Conservation (phyloP, 2,797 vertebrate genomes). For the Sciurus carolinensis region DNA sequence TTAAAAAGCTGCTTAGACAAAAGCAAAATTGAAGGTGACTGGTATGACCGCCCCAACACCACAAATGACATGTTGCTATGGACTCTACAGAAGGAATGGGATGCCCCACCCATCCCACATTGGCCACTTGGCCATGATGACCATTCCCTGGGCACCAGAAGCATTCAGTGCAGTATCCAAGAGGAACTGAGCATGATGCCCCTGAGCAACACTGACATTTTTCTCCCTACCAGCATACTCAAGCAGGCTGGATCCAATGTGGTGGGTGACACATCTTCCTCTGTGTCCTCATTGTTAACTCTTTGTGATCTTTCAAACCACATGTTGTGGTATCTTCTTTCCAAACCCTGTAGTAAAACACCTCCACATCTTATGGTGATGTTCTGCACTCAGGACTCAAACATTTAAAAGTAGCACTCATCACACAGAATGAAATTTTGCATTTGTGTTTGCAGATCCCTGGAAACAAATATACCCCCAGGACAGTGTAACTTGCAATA, state of each 20-base stretch:
- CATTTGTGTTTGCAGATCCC: slow-evolving; percentile 89
- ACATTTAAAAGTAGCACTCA: slow-evolving; percentile 86
- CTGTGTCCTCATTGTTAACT: background rate
- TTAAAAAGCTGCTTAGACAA: background rate
- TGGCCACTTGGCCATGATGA: too few species aligned
- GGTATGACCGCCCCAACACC: too few species aligned
- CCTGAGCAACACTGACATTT: background rate
- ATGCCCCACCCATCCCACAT: too few species aligned
- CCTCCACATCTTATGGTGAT: slow-evolving; percentile 87
- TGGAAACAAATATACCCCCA: background rate
- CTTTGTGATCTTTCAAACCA: background rate
- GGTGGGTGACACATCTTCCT: background rate
- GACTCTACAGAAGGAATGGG: too few species aligned
- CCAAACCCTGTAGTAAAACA: background rate
- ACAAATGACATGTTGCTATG: too few species aligned
- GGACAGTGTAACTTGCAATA: background rate
- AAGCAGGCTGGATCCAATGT: background rate
- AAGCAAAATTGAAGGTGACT: background rate
- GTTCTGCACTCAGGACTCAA: slow-evolving; percentile 88
- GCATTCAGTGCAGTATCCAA: too few species aligned
- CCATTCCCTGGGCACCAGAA: too few species aligned
- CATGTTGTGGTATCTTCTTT: background rate
- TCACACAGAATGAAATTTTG: slow-evolving; percentile 87
- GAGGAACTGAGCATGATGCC: too few species aligned
- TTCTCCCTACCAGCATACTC: background rate